These are phyloP conservation scores for Heterotis niloticus DNA, from an alignment of 2,113 vertebrate genomes.

Conservation along the genomic window DNA sequence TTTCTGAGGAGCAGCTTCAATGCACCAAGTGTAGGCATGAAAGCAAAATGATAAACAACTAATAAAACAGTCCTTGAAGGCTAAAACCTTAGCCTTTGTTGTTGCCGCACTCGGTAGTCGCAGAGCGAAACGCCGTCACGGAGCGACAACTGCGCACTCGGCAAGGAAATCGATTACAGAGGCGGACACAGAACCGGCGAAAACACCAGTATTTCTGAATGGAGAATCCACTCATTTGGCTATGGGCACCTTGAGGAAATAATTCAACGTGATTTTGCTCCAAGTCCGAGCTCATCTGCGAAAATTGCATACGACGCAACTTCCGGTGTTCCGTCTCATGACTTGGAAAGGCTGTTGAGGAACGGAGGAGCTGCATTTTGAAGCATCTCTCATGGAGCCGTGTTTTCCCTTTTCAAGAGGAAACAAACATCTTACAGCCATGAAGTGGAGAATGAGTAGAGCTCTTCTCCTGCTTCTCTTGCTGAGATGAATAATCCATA, in stretches of 20 bases:
- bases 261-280: slow-evolving; percentile 3
- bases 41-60: neutral
- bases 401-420: too few species aligned
- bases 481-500: too few species aligned
- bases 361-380: too few species aligned
- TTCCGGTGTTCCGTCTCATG: too few species aligned
- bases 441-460: too few species aligned
- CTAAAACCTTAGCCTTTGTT: slow-evolving; percentile 17
- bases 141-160: slow-evolving; percentile 22
- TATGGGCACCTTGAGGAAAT: slow-evolving; percentile 14
- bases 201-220: neutral
- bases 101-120: slow-evolving; percentile 2
- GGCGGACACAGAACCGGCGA: neutral
- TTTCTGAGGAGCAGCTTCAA: neutral
- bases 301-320: neutral
- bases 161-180: slow-evolving; percentile 23
- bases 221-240: neutral
- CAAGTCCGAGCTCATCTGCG: neutral
- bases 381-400: too few species aligned
- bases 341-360: too few species aligned
- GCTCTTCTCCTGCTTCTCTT: too few species aligned
- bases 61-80: slow-evolving; percentile 1
- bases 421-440: too few species aligned
- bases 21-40: neutral
- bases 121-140: slow-evolving; percentile 14